Evolutionary conservation across 2,113 vertebrate genomes (phyloP).

Genomic region (Anthoscopus minutus): DNA sequence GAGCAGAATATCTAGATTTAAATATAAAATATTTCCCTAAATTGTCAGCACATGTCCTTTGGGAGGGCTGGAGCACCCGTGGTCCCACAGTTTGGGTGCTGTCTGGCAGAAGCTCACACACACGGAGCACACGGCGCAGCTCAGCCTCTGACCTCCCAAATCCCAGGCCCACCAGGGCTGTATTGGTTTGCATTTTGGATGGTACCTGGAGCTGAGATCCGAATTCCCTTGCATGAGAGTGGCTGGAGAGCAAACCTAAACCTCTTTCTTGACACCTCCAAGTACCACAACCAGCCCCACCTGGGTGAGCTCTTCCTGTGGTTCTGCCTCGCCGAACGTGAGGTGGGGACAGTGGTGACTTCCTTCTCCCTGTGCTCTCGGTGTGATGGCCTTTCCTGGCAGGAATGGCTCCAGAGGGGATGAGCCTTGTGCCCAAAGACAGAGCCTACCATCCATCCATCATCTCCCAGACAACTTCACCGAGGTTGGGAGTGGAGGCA

Average conservation of each 20-base stretch:
- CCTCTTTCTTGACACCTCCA: not conserved
- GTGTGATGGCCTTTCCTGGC: fast-evolving
- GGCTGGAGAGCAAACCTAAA: not conserved
- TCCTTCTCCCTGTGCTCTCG: not conserved
- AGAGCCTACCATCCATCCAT: not conserved
- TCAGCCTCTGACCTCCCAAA: not conserved
- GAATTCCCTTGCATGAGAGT: not conserved
- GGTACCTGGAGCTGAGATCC: not conserved
- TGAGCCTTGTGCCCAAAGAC: not conserved
- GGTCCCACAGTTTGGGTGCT: fast-evolving
- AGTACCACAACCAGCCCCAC: not conserved
- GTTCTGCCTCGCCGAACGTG: not conserved
- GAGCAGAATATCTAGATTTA: not conserved
- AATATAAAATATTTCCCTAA: not conserved
- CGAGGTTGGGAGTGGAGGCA: not conserved
- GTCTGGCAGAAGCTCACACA: fast-evolving
- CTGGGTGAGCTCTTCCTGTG: not conserved
- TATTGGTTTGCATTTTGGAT: not conserved
- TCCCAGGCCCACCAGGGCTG: fast-evolving
- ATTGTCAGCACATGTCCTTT: fast-evolving
- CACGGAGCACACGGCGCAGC: not conserved
- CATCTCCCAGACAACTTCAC: not conserved
- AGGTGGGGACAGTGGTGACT: not conserved
- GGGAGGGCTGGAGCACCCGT: fast-evolving
- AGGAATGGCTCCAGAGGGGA: not conserved